Conservation (phyloP, 2,113 vertebrate genomes). For the Struthio camelus region DNA sequence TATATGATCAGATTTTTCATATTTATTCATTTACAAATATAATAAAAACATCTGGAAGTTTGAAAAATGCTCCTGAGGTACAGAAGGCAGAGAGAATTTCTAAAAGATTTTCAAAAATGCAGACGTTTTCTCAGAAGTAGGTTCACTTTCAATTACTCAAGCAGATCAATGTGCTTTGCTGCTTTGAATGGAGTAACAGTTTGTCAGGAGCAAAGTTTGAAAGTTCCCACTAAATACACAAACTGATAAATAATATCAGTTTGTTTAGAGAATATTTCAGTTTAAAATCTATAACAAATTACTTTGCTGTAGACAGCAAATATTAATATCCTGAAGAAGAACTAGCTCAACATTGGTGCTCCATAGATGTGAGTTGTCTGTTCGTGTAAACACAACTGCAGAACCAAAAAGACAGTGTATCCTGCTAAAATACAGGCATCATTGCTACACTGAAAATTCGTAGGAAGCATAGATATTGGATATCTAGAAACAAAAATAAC, state of each 20-base stretch:
- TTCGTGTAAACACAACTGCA: neutral
- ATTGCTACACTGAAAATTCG: neutral
- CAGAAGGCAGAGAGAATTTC: neutral
- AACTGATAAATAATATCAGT: too few relatives aligned
- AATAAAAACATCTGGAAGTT: neutral
- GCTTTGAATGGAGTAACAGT: neutral
- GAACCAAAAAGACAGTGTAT: neutral
- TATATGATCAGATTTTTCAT: neutral
- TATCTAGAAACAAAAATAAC: neutral
- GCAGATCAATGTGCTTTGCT: neutral
- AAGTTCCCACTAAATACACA: neutral
- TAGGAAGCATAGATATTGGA: neutral
- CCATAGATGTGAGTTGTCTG: fast-evolving
- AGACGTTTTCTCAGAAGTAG: neutral
- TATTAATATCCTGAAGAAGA: neutral
- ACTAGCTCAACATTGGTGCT: neutral
- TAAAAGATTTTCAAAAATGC: neutral
- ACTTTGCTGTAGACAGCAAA: neutral
- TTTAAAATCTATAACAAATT: neutral
- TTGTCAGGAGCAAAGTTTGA: neutral
- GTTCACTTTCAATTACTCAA: neutral
- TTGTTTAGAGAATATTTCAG: neutral
- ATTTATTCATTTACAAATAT: neutral
- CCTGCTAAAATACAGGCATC: neutral
- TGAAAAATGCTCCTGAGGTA: neutral